These are phyloP conservation scores for Nymphalis io DNA, from an alignment of 1,140 invertebrate genomes.

Conservation along the genomic window DNA sequence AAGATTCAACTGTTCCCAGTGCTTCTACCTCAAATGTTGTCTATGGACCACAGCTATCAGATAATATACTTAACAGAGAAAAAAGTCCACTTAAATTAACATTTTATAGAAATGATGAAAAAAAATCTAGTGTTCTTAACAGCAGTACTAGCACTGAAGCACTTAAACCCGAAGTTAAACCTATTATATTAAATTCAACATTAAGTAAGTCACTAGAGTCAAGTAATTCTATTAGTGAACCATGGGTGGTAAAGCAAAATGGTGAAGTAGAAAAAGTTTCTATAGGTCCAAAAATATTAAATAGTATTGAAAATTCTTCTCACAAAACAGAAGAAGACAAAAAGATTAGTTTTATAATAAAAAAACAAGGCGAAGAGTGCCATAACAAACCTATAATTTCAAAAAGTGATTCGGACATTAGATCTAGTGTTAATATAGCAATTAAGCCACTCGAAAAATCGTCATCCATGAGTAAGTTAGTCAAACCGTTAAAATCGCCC, in stretches of 20 bases:
- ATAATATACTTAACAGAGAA: constrained; percentile 67
- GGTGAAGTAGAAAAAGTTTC: constrained; percentile 73
- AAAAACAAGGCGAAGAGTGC: constrained; percentile 57
- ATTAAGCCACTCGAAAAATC: constrained; percentile 56
- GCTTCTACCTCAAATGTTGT: constrained; percentile 64
- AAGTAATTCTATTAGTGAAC: constrained; percentile 60
- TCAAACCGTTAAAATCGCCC: constrained; percentile 62
- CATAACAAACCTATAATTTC: constrained; percentile 53
- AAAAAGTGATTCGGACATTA: constrained; percentile 61
- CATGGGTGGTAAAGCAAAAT: constrained; percentile 75
- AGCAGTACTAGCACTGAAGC: constrained; percentile 51
- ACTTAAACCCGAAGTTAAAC: constrained; percentile 61
- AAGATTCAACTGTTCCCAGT: constrained; percentile 55
- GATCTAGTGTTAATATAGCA: constrained; percentile 38
- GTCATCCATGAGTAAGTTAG: constrained; percentile 53
- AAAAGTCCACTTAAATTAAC: constrained; percentile 71
- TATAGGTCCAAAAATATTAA: constrained; percentile 59
- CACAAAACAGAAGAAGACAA: constrained; percentile 63
- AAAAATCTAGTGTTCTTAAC: constrained; percentile 57
- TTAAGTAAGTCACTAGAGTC: constrained; percentile 60
- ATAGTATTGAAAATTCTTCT: constrained; percentile 56
- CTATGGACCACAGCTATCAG: constrained; percentile 68
- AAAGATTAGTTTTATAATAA: constrained; percentile 64
- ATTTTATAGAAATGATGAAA: constrained; percentile 68
- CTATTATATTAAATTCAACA: constrained; percentile 73